Base-by-base conservation (phyloP, 2,113 vertebrate species). In the Calyptomena viridis region DNA sequence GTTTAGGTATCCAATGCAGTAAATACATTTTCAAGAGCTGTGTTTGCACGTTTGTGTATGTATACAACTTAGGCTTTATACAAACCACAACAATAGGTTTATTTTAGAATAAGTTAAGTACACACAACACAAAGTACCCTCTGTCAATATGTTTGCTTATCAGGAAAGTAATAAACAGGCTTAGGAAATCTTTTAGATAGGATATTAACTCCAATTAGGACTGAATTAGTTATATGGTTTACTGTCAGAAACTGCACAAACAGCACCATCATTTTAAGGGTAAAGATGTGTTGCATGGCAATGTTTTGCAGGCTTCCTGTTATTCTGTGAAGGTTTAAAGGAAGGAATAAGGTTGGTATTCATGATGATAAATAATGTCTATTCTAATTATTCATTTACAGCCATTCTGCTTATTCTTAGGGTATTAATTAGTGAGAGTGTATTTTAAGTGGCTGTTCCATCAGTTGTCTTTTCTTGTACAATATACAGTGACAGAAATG, bases 401-500 rank as follows among this genome's bases (percentile, higher is more conserved):
- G 67, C 40, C 71, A 87, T 79, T 58, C 39, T 89, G 37, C 16
- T 92, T 91, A 94, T 97, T 97, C 97, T 95, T 64, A 91, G 13
- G 9, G 25, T n/a, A 49, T 63, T 82, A 77, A 74, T 84, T 85
- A 84, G 82, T 93, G 92, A 97, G 60, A 86, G 49, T 93, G 90
- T 69, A 30, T 82, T 96, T 96, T 90, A 88, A 95, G 89, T 90
- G 87, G 58, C 75, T 89, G 59, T 90, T 95, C 56, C 58, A 63
- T 62, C 84, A 22, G 35, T 76, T 93, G 31, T 71, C 46, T 55
- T 96, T 69, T 66, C 47, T 87, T 97, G 97, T 97, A 98, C 97
- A 98, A 97, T 97, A 97, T 97, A 98, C 97, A 95, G 86, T 85
- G 85, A 96, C 67, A 96, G 27, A 44, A 39, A n/a, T 15, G 9